phyloP scores from a whole-genome alignment of 2,888 invertebrate genomes.

The Prionchulus punctatus region DNA sequence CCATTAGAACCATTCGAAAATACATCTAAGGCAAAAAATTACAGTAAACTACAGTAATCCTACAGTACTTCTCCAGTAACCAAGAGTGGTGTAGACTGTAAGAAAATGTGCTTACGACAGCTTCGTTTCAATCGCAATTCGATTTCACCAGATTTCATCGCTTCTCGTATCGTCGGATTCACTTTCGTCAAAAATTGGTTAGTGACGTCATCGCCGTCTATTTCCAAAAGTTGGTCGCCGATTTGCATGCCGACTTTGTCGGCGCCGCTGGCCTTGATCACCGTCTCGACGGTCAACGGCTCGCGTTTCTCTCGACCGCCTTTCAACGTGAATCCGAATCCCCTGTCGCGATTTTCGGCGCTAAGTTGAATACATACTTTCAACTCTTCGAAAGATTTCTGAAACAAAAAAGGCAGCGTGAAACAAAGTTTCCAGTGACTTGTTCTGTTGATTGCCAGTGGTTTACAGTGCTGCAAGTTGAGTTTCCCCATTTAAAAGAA shows the following conservation, averaged over 20 bases:
- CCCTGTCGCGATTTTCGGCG: conserved; percentile 15
- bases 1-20: no score
- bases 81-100: no score
- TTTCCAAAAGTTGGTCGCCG: conserved; percentile 31
- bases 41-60: no score
- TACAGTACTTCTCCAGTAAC: no score
- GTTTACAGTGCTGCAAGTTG: no score
- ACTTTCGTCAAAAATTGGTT: conserved; percentile 27
- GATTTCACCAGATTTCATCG: conserved; percentile 20
- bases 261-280: conserved; percentile 32
- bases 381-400: background rate
- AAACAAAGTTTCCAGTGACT: no score
- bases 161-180: conserved; percentile 26
- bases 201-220: conserved; percentile 28
- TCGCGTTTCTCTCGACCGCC: conserved; percentile 28
- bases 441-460: no score
- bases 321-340: conserved; percentile 33
- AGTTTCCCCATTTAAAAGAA: no score
- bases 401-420: background rate
- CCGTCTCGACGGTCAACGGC: conserved; percentile 30
- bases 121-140: conserved; percentile 14
- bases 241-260: conserved; percentile 31
- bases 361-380: background rate
- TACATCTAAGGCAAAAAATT: no score
- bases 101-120: no score